A percentile compares a stretch with the other conserved stretches of the same genome.
Evolutionary conservation across 2,888 invertebrate species (phyloP).

Genomic region (Boloria selene): DNA sequence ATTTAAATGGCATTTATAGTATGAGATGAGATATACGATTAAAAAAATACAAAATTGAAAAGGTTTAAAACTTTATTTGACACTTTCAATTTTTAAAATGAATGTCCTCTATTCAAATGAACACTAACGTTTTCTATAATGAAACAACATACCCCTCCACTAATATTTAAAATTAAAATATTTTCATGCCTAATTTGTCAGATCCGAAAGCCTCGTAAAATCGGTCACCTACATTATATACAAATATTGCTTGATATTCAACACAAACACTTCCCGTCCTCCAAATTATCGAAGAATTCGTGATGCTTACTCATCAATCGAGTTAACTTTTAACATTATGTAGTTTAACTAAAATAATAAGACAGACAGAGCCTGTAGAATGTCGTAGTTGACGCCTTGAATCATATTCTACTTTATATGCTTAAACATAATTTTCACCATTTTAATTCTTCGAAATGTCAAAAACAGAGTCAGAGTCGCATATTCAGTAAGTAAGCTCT

Average conservation of each 20-base stretch:
- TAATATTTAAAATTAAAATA: constrained; percentile 18
- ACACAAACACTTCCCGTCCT: neutral
- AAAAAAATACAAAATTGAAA: constrained; percentile 11
- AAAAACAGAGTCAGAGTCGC: no score
- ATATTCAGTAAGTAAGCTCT: no score
- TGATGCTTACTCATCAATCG: neutral
- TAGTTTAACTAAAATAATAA: no score
- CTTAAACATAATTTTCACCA: no score
- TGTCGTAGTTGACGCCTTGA: no score
- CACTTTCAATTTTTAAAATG: constrained; percentile 32
- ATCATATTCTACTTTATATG: no score
- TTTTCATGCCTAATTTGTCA: constrained; percentile 7
- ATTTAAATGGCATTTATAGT: neutral
- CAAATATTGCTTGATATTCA: neutral
- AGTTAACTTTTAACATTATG: neutral
- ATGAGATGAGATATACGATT: neutral
- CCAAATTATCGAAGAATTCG: neutral
- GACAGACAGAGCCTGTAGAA: no score
- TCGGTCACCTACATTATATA: neutral
- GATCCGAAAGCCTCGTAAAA: constrained; percentile 18
- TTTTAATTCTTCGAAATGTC: no score
- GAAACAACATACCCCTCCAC: constrained; percentile 29
- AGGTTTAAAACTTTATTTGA: constrained; percentile 36
- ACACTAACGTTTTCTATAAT: constrained; percentile 25
- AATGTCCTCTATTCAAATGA: constrained; percentile 17